A percentile compares a stretch with the other conserved stretches of the same genome.
Evolutionary conservation across 2,113 vertebrate species (phyloP).

Genomic region (Varanus salvator): DNA sequence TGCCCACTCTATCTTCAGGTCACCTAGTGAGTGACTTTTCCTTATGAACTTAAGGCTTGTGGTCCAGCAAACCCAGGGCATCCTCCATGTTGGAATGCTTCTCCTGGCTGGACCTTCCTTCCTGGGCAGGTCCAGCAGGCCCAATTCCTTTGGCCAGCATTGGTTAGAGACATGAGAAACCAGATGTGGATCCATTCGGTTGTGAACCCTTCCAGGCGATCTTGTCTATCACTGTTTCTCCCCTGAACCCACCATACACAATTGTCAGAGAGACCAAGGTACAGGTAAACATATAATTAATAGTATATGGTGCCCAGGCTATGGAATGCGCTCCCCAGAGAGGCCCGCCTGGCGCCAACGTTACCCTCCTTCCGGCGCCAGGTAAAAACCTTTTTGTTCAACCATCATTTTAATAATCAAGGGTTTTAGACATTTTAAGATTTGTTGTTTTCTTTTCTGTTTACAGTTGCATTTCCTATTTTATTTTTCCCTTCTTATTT

Average conservation of each 20-base stretch:
- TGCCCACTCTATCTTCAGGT: background rate
- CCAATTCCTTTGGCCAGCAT: background rate
- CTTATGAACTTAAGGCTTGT: background rate
- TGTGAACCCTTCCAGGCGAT: background rate
- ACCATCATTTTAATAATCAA: too few relatives aligned
- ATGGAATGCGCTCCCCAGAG: too few relatives aligned
- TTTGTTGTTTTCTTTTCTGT: too few relatives aligned
- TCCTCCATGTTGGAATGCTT: rapidly evolving
- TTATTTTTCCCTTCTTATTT: too few relatives aligned
- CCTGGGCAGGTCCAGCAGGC: rapidly evolving
- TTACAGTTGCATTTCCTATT: too few relatives aligned
- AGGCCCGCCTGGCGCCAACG: too few relatives aligned
- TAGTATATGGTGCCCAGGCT: background rate
- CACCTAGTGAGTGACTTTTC: background rate
- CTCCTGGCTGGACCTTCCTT: background rate
- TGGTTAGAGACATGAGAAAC: background rate
- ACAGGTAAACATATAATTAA: background rate
- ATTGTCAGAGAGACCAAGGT: background rate
- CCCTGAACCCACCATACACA: too few relatives aligned
- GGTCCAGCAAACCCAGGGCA: background rate
- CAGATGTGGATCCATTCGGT: background rate
- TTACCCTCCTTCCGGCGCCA: too few relatives aligned
- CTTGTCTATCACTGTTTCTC: background rate
- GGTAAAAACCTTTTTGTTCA: too few relatives aligned
- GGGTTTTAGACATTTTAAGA: too few relatives aligned